Base-by-base conservation (phyloP, 64 coral and sea anemone species). In the Porites lutea region DNA sequence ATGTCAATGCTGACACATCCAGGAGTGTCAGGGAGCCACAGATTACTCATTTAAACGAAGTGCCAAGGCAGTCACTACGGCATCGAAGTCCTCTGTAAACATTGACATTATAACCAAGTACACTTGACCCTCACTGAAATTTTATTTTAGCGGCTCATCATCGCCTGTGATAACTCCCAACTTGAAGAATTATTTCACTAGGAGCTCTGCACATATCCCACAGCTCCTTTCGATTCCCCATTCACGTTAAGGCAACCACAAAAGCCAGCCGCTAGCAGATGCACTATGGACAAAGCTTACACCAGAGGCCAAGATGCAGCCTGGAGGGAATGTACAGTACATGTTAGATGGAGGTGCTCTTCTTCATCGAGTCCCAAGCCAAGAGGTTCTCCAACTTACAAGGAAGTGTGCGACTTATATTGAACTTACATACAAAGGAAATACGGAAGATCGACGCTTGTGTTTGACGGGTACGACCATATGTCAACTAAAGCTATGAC, bases 301-400 rank as follows among this genome's bases (percentile, higher is more conserved):
- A 61, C 43, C 77, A 48, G 88, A 50, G 44, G 55, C 57, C 5
- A 89, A 13, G 50, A 79, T 21, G 48, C 50, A 72, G 50, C 52
- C 71, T 11, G 20, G 75, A 71, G 58, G 20, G 46, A 59, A 82
- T 53, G 70, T 75, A 7, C 77, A 96, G 48, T 86, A 72, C 47
- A 79, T 93, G 23, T 15, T 96, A 71, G 90, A 96, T 48, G 95
- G 90, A 55, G 87, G 95, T 27, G 86, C 90, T 20, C 68, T 93
- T 16, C 48, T 96, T 4, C 90, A 96, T 65, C 63, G 79, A 85
- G 37, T 77, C 23, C 49, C 78, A 13, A 90, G 86, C 86, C 86
- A 13, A 75, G 64, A 89, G 70, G 83, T 51, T 87, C 66, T 46
- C 64, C 67, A 4, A 96, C 86, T 27, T 86, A 85, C 63, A 74